A percentile compares a stretch with the other conserved stretches of the same genome.
phyloP scores from a whole-genome alignment of 2,113 vertebrate genomes.

The Ariopsis seemanni region DNA sequence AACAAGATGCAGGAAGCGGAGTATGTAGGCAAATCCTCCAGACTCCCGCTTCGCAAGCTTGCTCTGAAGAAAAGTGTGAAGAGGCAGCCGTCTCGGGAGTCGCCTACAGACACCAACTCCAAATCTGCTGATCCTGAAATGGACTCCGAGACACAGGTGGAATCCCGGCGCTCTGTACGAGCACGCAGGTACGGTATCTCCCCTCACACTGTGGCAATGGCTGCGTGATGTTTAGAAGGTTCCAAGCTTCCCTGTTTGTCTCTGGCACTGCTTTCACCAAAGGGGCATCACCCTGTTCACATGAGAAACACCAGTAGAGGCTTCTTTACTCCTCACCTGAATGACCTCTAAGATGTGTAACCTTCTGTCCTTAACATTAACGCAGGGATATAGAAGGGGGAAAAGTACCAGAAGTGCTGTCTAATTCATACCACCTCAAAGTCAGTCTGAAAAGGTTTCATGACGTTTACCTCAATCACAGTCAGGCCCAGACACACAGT shows the following conservation, averaged over 20 bases:
- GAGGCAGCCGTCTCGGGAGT: slow-evolving; percentile 55
- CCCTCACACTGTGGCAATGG: slow-evolving; percentile 73
- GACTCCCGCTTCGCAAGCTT: slow-evolving; percentile 23
- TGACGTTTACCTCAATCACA: slow-evolving; percentile 22
- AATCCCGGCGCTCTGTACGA: slow-evolving; percentile 71
- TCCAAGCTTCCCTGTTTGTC: slow-evolving; percentile 64
- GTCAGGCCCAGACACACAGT: slow-evolving; percentile 23
- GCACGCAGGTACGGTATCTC: slow-evolving; percentile 79
- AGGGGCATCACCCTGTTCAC: slow-evolving; percentile 59
- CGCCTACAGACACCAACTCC: slow-evolving; percentile 59
- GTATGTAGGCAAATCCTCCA: slow-evolving; percentile 23
- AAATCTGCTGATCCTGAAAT: slow-evolving; percentile 60
- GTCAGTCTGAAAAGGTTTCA: slow-evolving; percentile 31
- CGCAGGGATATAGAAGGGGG: slow-evolving; percentile 17
- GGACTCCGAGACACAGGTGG: slow-evolving; percentile 73
- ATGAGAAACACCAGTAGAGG: slow-evolving; percentile 46
- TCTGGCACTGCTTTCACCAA: slow-evolving; percentile 64
- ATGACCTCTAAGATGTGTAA: slow-evolving; percentile 46
- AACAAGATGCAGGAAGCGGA: slow-evolving; percentile 18
- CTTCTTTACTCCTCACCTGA: slow-evolving; percentile 45
- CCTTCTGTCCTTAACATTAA: slow-evolving; percentile 35
- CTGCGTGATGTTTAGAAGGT: slow-evolving; percentile 74
- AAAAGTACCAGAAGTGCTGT: slow-evolving; percentile 35
- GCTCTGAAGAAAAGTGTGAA: slow-evolving; percentile 60
- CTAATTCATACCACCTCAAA: slow-evolving; percentile 24